Evolutionary conservation across 2,797 vertebrate species (phyloP).

Genomic region (Halcyon badia): DNA sequence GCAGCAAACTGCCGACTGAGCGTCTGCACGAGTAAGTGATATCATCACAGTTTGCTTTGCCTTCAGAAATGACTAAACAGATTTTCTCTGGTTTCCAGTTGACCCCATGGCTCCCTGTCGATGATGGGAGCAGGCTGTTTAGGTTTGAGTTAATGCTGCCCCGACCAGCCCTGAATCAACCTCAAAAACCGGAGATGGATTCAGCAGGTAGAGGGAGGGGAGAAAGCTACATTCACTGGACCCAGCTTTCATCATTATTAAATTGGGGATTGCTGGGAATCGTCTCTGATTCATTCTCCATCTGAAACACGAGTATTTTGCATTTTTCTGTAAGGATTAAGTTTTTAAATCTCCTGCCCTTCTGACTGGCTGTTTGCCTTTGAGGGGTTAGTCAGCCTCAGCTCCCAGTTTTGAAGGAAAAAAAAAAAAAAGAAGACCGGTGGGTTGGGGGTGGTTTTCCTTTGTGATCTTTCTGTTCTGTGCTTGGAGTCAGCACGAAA

Average conservation of each 20-base stretch:
- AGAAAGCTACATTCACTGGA: not conserved
- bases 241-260: not conserved
- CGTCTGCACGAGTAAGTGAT: not conserved
- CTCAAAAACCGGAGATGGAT: slow-evolving; percentile 41
- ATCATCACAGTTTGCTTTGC: slow-evolving; percentile 8
- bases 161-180: not conserved
- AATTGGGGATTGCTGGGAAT: not conserved
- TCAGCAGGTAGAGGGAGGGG: not conserved
- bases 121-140: slow-evolving; percentile 30
- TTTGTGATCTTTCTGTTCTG: not conserved
- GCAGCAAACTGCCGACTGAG: not conserved
- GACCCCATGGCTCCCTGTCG: not conserved
- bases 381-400: not conserved
- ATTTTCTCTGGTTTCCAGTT: slow-evolving; percentile 62
- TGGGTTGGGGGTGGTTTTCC: not conserved
- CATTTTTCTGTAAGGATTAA: slow-evolving; percentile 47
- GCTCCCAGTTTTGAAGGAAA: not conserved
- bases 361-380: not conserved
- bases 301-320: slow-evolving; percentile 18
- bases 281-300: slow-evolving; percentile 7
- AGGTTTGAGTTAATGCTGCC: not conserved
- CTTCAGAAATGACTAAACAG: slow-evolving; percentile 53
- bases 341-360: slow-evolving; percentile 4
- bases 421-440: too few relatives aligned
- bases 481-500: not conserved